Conservation (phyloP, 2,888 invertebrate species). For the Acrocera orbiculus region DNA sequence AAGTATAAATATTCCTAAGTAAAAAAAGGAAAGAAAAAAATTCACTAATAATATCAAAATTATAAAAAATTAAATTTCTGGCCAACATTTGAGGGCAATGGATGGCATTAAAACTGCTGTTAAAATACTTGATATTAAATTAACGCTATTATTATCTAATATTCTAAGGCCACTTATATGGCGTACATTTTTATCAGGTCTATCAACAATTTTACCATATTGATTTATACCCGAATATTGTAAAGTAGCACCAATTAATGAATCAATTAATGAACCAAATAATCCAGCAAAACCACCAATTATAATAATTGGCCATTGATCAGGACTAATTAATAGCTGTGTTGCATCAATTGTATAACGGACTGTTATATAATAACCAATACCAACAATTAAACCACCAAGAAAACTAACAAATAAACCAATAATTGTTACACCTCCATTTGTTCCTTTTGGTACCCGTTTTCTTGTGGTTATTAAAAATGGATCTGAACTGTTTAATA, state of each 20-base stretch:
- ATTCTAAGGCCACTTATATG: conserved; percentile 60
- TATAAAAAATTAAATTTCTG: conserved; percentile 18
- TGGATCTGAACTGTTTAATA: conserved; percentile 48
- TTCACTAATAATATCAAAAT: too few relatives aligned
- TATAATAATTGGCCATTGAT: conserved; percentile 64
- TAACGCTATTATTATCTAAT: conserved; percentile 76
- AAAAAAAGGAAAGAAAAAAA: too few relatives aligned
- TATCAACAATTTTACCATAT: conserved; percentile 51
- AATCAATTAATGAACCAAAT: conserved; percentile 66
- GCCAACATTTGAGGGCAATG: conserved; percentile 41
- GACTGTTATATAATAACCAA: conserved; percentile 50
- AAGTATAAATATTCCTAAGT: too few relatives aligned
- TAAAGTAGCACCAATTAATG: conserved; percentile 63
- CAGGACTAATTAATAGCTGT: conserved; percentile 39
- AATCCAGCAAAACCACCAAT: conserved; percentile 58
- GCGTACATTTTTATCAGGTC: conserved; percentile 47
- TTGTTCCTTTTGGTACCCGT: conserved; percentile 70
- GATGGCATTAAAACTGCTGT: conserved; percentile 54
- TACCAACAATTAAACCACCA: conserved; percentile 43
- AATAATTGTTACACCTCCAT: conserved; percentile 60
- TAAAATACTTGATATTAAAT: conserved; percentile 60
- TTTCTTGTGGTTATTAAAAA: conserved; percentile 54
- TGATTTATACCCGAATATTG: conserved; percentile 71
- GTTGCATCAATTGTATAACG: conserved; percentile 43
- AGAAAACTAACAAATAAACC: conserved; percentile 38